Evolutionary conservation across 2,113 vertebrate genomes (phyloP).

Genomic region (Hydropotes inermis): DNA sequence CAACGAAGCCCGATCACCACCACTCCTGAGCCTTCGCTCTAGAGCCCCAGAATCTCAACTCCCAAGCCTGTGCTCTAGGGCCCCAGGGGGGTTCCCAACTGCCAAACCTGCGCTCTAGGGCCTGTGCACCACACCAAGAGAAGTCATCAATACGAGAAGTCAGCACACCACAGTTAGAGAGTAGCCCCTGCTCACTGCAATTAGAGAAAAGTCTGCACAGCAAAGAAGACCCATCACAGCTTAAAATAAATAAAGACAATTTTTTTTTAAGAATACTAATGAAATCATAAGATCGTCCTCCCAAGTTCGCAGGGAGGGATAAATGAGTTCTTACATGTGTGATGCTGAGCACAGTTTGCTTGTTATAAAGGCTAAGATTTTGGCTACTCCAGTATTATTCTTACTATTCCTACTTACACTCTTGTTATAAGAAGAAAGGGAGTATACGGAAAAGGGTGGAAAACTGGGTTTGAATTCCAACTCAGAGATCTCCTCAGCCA

Average conservation of each 20-base stretch:
- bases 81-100: background rate
- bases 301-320: fast-evolving
- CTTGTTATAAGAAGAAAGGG: background rate
- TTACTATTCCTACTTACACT: fast-evolving
- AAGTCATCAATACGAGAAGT: background rate
- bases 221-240: background rate
- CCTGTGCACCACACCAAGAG: background rate
- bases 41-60: background rate
- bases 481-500: background rate
- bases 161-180: fast-evolving
- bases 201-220: background rate
- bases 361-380: fast-evolving
- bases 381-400: fast-evolving
- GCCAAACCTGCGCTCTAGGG: background rate
- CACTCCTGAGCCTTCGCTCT: background rate
- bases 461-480: too few relatives aligned
- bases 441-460: fast-evolving
- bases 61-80: background rate
- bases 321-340: fast-evolving
- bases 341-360: fast-evolving
- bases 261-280: background rate
- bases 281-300: background rate
- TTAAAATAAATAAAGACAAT: background rate
- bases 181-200: background rate
- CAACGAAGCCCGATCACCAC: background rate